A percentile compares a stretch with the other conserved stretches of the same genome.
phyloP scores from a whole-genome alignment of 2,113 vertebrate species.

The Bubo scandiacus region DNA sequence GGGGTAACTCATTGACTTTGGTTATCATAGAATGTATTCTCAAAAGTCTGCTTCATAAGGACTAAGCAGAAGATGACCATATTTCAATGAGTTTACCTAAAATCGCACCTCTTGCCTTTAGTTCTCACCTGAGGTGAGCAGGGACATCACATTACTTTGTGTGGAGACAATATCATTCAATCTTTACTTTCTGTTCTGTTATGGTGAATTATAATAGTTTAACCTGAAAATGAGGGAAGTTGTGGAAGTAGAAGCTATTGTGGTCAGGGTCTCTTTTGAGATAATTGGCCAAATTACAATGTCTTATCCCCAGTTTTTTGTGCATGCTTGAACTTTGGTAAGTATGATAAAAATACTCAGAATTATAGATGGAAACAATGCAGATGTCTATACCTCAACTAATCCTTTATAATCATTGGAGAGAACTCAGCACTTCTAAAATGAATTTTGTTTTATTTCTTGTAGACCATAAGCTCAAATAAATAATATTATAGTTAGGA shows the following conservation, averaged over 20 bases:
- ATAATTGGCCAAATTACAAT: not conserved
- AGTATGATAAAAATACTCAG: not conserved
- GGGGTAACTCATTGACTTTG: not conserved
- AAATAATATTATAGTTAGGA: not conserved
- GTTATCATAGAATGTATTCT: not conserved
- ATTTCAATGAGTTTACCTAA: not conserved
- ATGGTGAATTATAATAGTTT: not conserved
- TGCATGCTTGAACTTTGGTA: not conserved
- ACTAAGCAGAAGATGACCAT: not conserved
- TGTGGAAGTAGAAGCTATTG: not conserved
- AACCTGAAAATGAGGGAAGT: not conserved
- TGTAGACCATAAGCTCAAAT: not conserved
- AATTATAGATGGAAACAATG: not conserved
- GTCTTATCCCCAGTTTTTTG: not conserved
- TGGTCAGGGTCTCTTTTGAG: not conserved
- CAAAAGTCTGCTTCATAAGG: not conserved
- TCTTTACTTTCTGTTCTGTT: not conserved
- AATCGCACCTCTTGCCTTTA: not conserved
- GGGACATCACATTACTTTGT: not conserved
- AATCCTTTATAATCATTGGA: not conserved
- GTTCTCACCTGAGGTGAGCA: not conserved
- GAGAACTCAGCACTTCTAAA: not conserved
- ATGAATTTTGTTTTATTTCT: not conserved
- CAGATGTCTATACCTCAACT: not conserved
- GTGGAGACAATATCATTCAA: not conserved